These are phyloP conservation scores for Lacanobia wlatinum DNA, from an alignment of 2,888 invertebrate species.

Conservation along the genomic window DNA sequence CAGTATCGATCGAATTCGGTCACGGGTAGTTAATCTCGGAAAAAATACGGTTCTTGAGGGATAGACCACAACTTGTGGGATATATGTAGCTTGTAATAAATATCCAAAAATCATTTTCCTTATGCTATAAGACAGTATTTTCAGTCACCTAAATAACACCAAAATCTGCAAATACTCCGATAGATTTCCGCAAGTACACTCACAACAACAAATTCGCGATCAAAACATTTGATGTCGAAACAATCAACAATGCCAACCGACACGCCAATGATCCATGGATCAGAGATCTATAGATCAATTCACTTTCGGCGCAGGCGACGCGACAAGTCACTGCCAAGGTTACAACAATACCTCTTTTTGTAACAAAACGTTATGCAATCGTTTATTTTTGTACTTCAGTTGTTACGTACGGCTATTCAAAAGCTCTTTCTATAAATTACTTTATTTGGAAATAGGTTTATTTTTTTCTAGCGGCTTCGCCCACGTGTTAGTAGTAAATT, in stretches of 20 bases:
- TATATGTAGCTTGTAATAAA: background rate
- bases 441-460: background rate
- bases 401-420: slow-evolving; percentile 19
- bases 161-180: background rate
- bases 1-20: too few species aligned
- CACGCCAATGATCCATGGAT: slow-evolving; percentile 70
- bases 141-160: background rate
- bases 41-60: too few species aligned
- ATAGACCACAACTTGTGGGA: too few species aligned
- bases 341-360: slow-evolving; percentile 64
- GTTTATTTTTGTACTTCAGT: slow-evolving; percentile 43
- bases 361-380: slow-evolving; percentile 56
- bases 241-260: slow-evolving; percentile 63
- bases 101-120: background rate
- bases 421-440: slow-evolving; percentile 2
- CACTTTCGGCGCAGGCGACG: slow-evolving; percentile 74
- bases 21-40: too few species aligned
- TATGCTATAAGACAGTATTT: too few species aligned
- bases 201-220: slow-evolving; percentile 34
- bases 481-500: too few species aligned
- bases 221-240: slow-evolving; percentile 46
- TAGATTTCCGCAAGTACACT: slow-evolving; percentile 9
- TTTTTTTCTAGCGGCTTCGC: background rate
- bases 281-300: slow-evolving; percentile 75
- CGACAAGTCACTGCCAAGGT: slow-evolving; percentile 79